These are phyloP conservation scores for Branchinecta sandiegonensis DNA, from an alignment of 2,888 invertebrate species.

Conservation along the genomic window DNA sequence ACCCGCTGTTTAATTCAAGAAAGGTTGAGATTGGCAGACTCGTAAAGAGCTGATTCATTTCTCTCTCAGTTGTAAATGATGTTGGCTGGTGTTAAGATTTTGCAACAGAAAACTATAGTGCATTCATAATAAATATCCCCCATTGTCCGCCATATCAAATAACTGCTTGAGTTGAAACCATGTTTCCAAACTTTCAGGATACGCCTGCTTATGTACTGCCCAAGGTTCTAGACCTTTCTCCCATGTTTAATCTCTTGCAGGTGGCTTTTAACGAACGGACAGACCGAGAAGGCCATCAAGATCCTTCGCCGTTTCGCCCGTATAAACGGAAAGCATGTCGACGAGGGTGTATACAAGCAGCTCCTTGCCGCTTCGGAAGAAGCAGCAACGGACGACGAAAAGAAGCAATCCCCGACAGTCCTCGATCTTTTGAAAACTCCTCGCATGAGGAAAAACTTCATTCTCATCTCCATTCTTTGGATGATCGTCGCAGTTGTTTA, in stretches of 20 bases:
- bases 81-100: too few relatives aligned
- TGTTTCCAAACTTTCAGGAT: too few relatives aligned
- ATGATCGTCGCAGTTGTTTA: constrained; percentile 77
- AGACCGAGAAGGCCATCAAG: constrained; percentile 56
- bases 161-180: too few relatives aligned
- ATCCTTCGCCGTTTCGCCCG: constrained; percentile 66
- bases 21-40: too few relatives aligned
- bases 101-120: too few relatives aligned
- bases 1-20: too few relatives aligned
- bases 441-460: constrained; percentile 54
- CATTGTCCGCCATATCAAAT: too few relatives aligned
- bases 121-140: too few relatives aligned
- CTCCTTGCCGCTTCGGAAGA: constrained; percentile 44
- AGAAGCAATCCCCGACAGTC: constrained; percentile 54
- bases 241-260: constrained; percentile 36
- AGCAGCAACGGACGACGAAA: constrained; percentile 26
- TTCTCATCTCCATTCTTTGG: constrained; percentile 68
- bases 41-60: too few relatives aligned
- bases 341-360: constrained; percentile 53
- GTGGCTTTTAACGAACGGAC: constrained; percentile 74
- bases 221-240: too few relatives aligned
- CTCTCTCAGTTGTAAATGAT: too few relatives aligned
- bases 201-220: too few relatives aligned
- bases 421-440: constrained; percentile 66
- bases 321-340: constrained; percentile 58